These are phyloP conservation scores for Drosophila colorata DNA, from an alignment of 2,888 invertebrate species.

Conservation along the genomic window DNA sequence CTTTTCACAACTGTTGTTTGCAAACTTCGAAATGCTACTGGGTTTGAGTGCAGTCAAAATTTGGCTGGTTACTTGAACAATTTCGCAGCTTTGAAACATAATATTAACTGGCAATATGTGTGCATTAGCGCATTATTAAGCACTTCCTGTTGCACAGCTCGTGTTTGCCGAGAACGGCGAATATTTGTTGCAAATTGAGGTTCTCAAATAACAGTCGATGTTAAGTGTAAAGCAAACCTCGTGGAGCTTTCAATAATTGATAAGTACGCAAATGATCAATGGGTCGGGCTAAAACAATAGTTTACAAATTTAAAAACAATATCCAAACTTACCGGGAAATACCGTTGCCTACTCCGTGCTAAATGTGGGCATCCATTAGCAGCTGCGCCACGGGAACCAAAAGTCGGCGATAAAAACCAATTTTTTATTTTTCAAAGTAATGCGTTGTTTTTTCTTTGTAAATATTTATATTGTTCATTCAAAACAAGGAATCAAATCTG, in stretches of 20 bases:
- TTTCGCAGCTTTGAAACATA: slow-evolving; percentile 9
- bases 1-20: slow-evolving; percentile 3
- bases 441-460: slow-evolving; percentile 21
- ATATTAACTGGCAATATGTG: slow-evolving; percentile 21
- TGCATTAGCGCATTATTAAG: slow-evolving; percentile 27
- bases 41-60: neutral
- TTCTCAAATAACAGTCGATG: slow-evolving; percentile 41
- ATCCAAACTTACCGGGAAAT: slow-evolving; percentile 20
- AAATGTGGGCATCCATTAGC: neutral
- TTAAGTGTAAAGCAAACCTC: slow-evolving; percentile 37
- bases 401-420: slow-evolving; percentile 30
- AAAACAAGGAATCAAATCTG: slow-evolving; percentile 18
- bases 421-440: slow-evolving; percentile 29
- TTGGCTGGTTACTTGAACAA: neutral
- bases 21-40: neutral
- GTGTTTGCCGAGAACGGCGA: neutral
- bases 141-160: slow-evolving; percentile 38
- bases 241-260: slow-evolving; percentile 2
- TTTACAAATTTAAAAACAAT: neutral
- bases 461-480: slow-evolving; percentile 48
- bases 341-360: neutral
- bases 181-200: slow-evolving; percentile 29
- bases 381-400: neutral
- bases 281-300: neutral
- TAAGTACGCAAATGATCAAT: neutral